phyloP scores from a whole-genome alignment of 2,797 vertebrate genomes.

The Triplophysa yarkandensis region DNA sequence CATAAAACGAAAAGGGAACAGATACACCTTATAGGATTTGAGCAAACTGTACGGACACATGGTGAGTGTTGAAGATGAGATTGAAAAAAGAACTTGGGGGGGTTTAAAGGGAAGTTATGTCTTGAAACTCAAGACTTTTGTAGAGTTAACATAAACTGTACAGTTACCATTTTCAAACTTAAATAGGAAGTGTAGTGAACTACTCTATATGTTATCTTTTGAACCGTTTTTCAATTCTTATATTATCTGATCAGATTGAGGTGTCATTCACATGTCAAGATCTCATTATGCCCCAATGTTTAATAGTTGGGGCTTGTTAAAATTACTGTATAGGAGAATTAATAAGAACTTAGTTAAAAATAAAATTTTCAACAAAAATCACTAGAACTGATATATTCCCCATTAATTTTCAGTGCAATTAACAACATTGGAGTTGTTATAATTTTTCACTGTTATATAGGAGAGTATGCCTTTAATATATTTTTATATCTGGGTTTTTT shows the following conservation, averaged over 20 bases:
- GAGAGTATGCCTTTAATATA: too few species aligned
- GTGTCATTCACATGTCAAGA: background rate
- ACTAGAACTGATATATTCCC: too few species aligned
- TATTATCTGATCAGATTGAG: too few species aligned
- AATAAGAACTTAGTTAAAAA: background rate
- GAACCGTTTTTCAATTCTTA: too few species aligned
- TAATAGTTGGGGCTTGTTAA: background rate
- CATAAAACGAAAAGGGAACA: constrained; percentile 64
- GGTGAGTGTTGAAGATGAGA: constrained; percentile 39
- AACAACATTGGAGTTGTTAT: too few species aligned
- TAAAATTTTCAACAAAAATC: background rate
- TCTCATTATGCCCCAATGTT: background rate
- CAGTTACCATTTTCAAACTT: background rate
- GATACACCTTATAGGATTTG: constrained; percentile 54
- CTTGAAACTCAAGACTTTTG: constrained; percentile 18
- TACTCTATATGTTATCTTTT: background rate
- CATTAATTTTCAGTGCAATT: too few species aligned
- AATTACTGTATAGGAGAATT: too few species aligned
- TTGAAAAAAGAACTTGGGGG: constrained; percentile 11
- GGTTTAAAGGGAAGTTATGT: constrained; percentile 17
- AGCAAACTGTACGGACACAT: constrained; percentile 54
- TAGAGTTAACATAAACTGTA: constrained; percentile 11
- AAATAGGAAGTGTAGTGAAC: background rate
- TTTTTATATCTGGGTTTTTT: too few species aligned
- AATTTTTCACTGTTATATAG: too few species aligned